Evolutionary conservation across 1,140 invertebrate species (phyloP), one percentile per base, ranked within the genome.

Genomic region (Nebria ingens): DNA sequence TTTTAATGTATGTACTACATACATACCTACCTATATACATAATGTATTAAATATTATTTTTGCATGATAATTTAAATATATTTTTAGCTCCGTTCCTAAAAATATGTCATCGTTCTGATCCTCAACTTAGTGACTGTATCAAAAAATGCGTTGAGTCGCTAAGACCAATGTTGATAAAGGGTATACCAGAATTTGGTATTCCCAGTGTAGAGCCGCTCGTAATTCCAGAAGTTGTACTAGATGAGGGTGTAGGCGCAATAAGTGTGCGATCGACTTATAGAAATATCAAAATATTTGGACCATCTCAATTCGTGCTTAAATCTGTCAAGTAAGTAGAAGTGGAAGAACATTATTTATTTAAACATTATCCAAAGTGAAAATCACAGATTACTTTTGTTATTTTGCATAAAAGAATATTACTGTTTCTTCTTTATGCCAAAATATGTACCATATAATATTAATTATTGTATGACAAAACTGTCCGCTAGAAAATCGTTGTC

Each of bases 161-260:
- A 62, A 65, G 71, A 66, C 69, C 79, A 59, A 60, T 74, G 62
- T 59, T 81, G 17, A 72, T 66, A 1, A 63, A 67, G 66, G 82
- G 83, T 13, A 75, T 85, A 25, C 74, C 77, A 15, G 73, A 76
- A 57, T 76, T 81, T 21, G 70, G 69, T 6, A 76, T 85, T 25
- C 82, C 83, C 2, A 68, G 78, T 1, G 82, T 78, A 55, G 82
- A 86, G 59, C 83, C 83, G 0, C 66, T 85, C n/a, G 25, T 68
- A 0, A 71, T 86, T 38, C 75, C 79, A 1, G 67, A 78, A 49
- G 65, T 85, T 9, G 68, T 76, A 2, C 73, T 84, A 23, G 74
- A 76, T 58, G 82, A 84, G 63, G 73, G 75, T 2, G 62, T 74
- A 9, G 83, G 81, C 2, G 72, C 81, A 0, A 75, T 85, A 15